A percentile compares a stretch with the other conserved stretches of the same genome.
Evolutionary conservation across 1,140 invertebrate genomes (phyloP).

Genomic region (Drosophila arawakana): DNA sequence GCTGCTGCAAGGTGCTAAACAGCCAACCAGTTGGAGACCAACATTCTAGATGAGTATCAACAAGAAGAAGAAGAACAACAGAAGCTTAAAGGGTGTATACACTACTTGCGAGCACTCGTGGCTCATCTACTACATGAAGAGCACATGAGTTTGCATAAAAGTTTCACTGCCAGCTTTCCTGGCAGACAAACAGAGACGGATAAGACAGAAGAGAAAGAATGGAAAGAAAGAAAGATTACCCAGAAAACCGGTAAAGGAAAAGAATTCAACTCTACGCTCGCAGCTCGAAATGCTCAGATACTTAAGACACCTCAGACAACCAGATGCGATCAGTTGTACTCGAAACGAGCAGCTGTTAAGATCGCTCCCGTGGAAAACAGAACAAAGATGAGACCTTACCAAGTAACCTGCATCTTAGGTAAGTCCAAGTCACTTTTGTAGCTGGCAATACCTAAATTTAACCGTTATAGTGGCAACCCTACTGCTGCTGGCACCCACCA

Average conservation of each 20-base stretch:
- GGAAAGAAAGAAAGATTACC: slow-evolving; percentile 51
- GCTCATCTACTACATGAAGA: slow-evolving; percentile 46
- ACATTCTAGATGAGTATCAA: slow-evolving; percentile 67
- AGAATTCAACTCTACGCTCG: slow-evolving; percentile 43
- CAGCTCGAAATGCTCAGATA: slow-evolving; percentile 33
- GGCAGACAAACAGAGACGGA: slow-evolving; percentile 34
- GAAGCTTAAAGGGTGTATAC: slow-evolving; percentile 37
- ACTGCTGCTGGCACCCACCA: slow-evolving; percentile 47
- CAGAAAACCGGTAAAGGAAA: slow-evolving; percentile 73
- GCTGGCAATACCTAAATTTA: neutral
- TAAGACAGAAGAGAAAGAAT: slow-evolving; percentile 35
- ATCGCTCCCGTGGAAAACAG: slow-evolving; percentile 16
- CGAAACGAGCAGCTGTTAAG: slow-evolving; percentile 59
- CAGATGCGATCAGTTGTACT: slow-evolving; percentile 68
- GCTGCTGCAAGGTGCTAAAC: slow-evolving; percentile 60
- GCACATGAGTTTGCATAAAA: slow-evolving; percentile 76
- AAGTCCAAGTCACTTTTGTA: slow-evolving; percentile 18
- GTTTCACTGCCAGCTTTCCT: slow-evolving; percentile 75
- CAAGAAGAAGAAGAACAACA: neutral
- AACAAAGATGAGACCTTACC: slow-evolving; percentile 58
- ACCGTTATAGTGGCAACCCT: slow-evolving; percentile 46
- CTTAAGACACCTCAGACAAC: slow-evolving; percentile 58
- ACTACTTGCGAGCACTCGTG: neutral
- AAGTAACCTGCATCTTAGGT: slow-evolving; percentile 56
- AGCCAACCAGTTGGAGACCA: slow-evolving; percentile 67